phyloP scores from a whole-genome alignment of 2,797 vertebrate genomes.

The Scolopax rusticola region DNA sequence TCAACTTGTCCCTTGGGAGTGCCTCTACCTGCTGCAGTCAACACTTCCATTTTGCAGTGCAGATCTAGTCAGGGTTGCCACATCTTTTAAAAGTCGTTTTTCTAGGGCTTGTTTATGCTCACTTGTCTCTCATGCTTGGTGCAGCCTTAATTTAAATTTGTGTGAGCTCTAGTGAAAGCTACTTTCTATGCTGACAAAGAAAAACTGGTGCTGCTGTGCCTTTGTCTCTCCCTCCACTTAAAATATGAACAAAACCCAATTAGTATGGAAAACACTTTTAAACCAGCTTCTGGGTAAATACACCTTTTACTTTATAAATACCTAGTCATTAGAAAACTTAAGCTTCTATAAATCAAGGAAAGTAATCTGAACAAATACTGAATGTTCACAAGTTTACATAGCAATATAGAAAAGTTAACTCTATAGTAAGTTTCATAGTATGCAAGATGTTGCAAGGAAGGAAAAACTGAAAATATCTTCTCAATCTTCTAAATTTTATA shows the following conservation, averaged over 20 bases:
- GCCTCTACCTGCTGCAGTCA: background rate
- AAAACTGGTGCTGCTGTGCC: background rate
- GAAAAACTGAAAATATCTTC: background rate
- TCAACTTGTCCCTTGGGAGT: background rate
- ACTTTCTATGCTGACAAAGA: background rate
- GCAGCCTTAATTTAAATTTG: background rate
- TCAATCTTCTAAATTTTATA: background rate
- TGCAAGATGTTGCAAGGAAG: background rate
- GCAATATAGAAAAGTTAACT: background rate
- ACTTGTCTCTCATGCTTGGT: background rate
- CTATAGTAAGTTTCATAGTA: background rate
- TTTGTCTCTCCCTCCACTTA: background rate
- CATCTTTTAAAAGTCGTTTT: background rate
- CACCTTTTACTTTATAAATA: background rate
- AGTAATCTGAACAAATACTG: background rate
- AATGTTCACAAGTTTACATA: background rate
- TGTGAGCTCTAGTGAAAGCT: background rate
- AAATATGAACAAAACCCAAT: background rate
- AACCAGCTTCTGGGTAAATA: background rate
- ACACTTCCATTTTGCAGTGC: background rate
- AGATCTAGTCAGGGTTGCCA: background rate
- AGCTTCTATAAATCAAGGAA: background rate
- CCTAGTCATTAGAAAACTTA: background rate
- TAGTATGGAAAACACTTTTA: background rate
- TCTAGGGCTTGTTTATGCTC: background rate